phyloP scores from a whole-genome alignment of 2,888 invertebrate species.

The Himalopsyche tibetana region DNA sequence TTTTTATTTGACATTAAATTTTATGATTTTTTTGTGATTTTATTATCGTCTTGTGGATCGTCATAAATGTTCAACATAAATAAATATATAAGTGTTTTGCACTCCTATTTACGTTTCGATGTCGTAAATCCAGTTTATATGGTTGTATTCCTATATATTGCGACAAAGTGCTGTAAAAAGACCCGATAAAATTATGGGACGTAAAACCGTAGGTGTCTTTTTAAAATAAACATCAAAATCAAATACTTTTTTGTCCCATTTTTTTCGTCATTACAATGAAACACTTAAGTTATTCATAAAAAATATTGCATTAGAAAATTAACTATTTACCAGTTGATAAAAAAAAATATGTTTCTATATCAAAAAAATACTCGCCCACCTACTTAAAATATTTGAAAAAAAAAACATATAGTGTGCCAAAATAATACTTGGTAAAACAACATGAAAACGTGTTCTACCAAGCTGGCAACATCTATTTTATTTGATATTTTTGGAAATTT shows the following conservation, averaged over 20 bases:
- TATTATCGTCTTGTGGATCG: constrained; percentile 64
- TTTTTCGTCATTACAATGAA: not conserved
- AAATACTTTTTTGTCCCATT: not conserved
- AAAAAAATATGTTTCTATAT: not conserved
- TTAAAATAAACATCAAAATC: constrained; percentile 15
- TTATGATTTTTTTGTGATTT: constrained; percentile 65
- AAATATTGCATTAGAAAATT: not conserved
- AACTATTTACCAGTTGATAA: not conserved
- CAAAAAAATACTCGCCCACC: not conserved
- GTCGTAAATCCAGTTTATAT: constrained; percentile 65
- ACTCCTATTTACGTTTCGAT: constrained; percentile 64
- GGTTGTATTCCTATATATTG: constrained; percentile 60
- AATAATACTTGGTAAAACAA: no score
- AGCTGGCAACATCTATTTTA: no score
- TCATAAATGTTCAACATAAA: constrained; percentile 65
- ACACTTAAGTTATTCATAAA: not conserved
- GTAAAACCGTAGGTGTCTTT: constrained; percentile 7
- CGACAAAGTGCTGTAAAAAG: constrained; percentile 53
- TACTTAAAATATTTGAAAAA: no score
- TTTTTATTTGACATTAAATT: constrained; percentile 62
- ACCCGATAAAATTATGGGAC: constrained; percentile 29
- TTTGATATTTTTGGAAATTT: no score
- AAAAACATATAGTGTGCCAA: no score
- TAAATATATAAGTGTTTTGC: constrained; percentile 66
- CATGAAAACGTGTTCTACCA: no score